Conservation (phyloP, 2,888 invertebrate genomes). For the Acleris literana region DNA sequence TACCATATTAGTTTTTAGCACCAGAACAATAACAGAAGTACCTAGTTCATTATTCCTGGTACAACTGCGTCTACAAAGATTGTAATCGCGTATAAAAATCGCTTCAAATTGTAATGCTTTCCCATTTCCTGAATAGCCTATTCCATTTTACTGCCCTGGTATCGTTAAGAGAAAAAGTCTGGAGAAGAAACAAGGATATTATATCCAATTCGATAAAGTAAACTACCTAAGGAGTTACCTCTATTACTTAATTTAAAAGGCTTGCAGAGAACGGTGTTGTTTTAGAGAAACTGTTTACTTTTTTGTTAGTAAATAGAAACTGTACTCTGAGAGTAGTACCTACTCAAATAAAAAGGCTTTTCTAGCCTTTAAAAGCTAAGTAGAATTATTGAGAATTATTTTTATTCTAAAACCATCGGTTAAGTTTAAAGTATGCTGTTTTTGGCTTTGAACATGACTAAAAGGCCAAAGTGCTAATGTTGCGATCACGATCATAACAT, state of each 20-base stretch:
- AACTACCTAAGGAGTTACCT: conserved; percentile 51
- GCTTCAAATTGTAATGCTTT: conserved; percentile 62
- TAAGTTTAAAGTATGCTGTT: too few species aligned
- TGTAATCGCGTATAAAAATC: conserved; percentile 57
- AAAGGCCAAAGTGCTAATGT: too few species aligned
- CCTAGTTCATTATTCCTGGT: conserved; percentile 31
- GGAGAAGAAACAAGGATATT: conserved; percentile 50
- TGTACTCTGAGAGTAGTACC: not conserved
- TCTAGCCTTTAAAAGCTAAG: not conserved
- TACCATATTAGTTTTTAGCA: conserved; percentile 11
- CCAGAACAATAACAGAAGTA: conserved; percentile 22
- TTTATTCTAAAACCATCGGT: not conserved
- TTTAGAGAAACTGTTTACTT: conserved; percentile 14
- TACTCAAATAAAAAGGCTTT: not conserved
- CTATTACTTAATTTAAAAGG: conserved; percentile 49
- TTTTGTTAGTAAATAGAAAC: conserved; percentile 2
- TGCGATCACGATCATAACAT: too few species aligned
- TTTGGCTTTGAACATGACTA: too few species aligned
- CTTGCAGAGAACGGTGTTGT: conserved; percentile 38
- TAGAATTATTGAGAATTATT: not conserved
- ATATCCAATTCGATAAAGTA: conserved; percentile 48
- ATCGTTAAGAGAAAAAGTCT: conserved; percentile 56
- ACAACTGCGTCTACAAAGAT: conserved; percentile 39
- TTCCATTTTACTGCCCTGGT: conserved; percentile 62
- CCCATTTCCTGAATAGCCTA: conserved; percentile 63